Evolutionary conservation across 37 sponge, comb jelly and placozoan genomes (phyloP).

Genomic region (Oscarella lobularis): DNA sequence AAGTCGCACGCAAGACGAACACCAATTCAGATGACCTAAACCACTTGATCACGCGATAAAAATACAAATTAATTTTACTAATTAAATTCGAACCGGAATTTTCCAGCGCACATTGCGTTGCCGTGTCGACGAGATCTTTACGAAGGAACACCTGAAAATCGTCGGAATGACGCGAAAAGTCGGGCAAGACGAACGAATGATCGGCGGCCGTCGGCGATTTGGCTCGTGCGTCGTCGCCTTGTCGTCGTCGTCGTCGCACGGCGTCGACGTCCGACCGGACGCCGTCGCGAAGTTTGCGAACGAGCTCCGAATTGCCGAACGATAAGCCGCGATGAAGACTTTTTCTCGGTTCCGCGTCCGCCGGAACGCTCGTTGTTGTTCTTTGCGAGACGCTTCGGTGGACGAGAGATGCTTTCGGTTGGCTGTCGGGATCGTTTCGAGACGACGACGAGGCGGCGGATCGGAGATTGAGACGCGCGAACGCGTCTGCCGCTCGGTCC

Average conservation of each 20-base stretch:
- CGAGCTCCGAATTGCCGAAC: neutral
- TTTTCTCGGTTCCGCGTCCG: neutral
- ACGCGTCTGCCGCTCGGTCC: conserved; percentile 27
- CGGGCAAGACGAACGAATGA: conserved; percentile 63
- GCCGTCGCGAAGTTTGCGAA: neutral
- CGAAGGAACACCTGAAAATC: conserved; percentile 43
- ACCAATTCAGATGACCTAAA: conserved; percentile 62
- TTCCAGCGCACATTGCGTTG: conserved; percentile 56
- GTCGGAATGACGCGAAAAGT: conserved; percentile 19
- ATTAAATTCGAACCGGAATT: conserved; percentile 17
- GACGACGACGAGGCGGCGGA: neutral
- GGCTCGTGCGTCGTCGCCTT: too few relatives aligned
- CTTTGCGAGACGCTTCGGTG: neutral
- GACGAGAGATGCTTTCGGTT: neutral
- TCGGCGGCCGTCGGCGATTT: conserved; percentile 56
- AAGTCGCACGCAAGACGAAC: too few relatives aligned
- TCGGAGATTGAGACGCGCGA: neutral
- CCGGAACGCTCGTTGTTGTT: neutral
- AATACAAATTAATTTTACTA: conserved; percentile 67
- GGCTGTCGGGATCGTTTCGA: neutral
- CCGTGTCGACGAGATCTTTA: conserved; percentile 35
- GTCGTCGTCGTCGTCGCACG: neutral
- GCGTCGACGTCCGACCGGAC: neutral
- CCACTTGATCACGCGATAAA: too few relatives aligned
- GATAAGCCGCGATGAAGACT: neutral